These are phyloP conservation scores for Raillietiella orientalis DNA, from an alignment of 2,888 invertebrate genomes.

Conservation along the genomic window DNA sequence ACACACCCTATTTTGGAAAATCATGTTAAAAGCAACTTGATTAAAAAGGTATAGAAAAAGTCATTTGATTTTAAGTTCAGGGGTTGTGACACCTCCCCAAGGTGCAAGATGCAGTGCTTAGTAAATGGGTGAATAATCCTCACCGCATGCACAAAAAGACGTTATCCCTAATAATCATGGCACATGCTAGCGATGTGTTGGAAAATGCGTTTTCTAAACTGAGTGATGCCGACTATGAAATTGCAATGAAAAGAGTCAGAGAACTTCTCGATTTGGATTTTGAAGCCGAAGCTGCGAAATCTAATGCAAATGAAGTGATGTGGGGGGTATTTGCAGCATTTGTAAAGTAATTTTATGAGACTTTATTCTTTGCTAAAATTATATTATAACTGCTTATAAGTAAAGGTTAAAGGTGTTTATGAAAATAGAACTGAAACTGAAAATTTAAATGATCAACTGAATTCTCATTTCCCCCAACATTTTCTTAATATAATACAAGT, in stretches of 20 bases:
- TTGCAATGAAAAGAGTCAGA: slow-evolving; percentile 88
- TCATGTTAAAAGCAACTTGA: slow-evolving; percentile 71
- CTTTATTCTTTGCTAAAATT: no score
- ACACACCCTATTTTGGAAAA: slow-evolving; percentile 94
- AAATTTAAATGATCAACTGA: no score
- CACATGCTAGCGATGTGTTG: slow-evolving; percentile 91
- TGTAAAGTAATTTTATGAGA: slow-evolving; percentile 86
- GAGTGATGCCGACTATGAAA: slow-evolving; percentile 42
- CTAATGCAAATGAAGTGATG: slow-evolving; percentile 67
- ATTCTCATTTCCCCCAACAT: no score
- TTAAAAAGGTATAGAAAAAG: slow-evolving; percentile 34
- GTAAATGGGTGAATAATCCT: slow-evolving; percentile 87
- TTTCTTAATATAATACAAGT: no score
- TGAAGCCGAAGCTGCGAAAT: slow-evolving; percentile 75
- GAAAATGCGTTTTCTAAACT: slow-evolving; percentile 98
- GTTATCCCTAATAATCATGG: slow-evolving; percentile 68
- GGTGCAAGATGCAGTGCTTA: slow-evolving; percentile 89
- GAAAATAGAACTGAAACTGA: no score
- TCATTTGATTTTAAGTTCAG: background rate
- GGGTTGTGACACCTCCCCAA: slow-evolving; percentile 12
- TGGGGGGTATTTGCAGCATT: slow-evolving; percentile 98
- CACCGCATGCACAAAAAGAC: slow-evolving; percentile 88
- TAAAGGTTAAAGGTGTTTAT: no score
- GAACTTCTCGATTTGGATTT: slow-evolving; percentile 85
- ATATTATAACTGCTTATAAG: no score